phyloP scores from a whole-genome alignment of 2,888 invertebrate species.

The Cephus runcator region DNA sequence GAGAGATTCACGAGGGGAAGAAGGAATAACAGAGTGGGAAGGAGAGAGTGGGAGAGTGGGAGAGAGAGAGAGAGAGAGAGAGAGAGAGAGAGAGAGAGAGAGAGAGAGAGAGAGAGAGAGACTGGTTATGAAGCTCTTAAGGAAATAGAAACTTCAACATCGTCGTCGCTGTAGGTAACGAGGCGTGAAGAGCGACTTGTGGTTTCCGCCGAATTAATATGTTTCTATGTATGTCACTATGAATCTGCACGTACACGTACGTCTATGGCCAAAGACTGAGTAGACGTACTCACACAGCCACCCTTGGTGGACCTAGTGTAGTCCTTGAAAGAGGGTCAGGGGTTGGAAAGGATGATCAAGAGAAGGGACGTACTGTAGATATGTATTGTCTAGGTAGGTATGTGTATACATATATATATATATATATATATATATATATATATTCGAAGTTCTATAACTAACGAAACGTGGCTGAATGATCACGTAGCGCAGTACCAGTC shows the following conservation, averaged over 20 bases:
- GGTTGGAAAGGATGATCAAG: too few relatives aligned
- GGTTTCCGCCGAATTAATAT: background rate
- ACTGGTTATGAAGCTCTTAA: background rate
- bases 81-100: conserved; percentile 3
- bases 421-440: background rate
- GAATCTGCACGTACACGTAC: background rate
- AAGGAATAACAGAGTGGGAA: conserved; percentile 13
- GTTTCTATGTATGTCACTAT: background rate
- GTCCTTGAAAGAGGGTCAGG: background rate
- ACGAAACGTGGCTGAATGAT: conserved; percentile 28
- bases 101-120: background rate
- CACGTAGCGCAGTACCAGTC: conserved; percentile 31
- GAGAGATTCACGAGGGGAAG: background rate
- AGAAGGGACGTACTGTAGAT: background rate
- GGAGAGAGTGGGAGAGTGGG: conserved; percentile 12
- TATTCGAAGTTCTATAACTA: background rate
- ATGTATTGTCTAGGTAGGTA: background rate
- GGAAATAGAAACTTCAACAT: background rate
- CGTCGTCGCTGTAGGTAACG: background rate
- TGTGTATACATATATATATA: too few relatives aligned
- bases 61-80: background rate
- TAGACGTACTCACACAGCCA: background rate
- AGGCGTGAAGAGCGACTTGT: background rate
- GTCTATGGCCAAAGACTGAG: background rate
- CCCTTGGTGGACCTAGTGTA: background rate